Evolutionary conservation across 2,113 vertebrate genomes (phyloP).

Genomic region (Mixornis gularis): DNA sequence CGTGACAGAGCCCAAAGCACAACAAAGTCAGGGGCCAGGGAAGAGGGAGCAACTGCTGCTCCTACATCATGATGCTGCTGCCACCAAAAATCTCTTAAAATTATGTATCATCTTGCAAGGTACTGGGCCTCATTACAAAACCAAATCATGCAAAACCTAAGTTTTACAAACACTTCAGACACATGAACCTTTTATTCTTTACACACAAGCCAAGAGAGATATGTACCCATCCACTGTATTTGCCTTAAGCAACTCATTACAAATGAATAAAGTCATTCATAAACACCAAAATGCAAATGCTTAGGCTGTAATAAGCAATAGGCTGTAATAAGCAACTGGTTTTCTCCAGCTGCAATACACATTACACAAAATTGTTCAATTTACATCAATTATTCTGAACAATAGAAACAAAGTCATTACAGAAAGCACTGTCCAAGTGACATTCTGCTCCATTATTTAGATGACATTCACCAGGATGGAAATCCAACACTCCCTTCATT

Average conservation of each 20-base stretch:
- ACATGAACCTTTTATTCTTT: neutral
- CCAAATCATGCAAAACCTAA: neutral
- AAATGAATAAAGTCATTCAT: neutral
- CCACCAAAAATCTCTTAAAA: neutral
- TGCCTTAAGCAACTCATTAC: neutral
- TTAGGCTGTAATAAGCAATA: neutral
- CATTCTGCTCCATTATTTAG: neutral
- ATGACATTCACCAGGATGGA: neutral
- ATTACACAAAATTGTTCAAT: neutral
- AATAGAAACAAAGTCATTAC: neutral
- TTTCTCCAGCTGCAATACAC: neutral
- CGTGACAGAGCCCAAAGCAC: neutral
- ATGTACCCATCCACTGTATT: accelerated
- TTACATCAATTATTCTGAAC: slow-evolving; percentile 7
- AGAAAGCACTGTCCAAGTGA: neutral
- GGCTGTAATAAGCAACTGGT: neutral
- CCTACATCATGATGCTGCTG: neutral
- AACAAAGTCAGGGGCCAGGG: accelerated
- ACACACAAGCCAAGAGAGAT: neutral
- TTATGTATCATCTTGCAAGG: neutral
- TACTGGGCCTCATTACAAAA: neutral
- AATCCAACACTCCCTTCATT: neutral
- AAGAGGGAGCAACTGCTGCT: neutral
- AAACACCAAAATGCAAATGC: neutral
- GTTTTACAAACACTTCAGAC: neutral